Evolutionary conservation across 1,140 invertebrate species (phyloP), one percentile per base, ranked within the genome.

Genomic region (Leptinotarsa texana): DNA sequence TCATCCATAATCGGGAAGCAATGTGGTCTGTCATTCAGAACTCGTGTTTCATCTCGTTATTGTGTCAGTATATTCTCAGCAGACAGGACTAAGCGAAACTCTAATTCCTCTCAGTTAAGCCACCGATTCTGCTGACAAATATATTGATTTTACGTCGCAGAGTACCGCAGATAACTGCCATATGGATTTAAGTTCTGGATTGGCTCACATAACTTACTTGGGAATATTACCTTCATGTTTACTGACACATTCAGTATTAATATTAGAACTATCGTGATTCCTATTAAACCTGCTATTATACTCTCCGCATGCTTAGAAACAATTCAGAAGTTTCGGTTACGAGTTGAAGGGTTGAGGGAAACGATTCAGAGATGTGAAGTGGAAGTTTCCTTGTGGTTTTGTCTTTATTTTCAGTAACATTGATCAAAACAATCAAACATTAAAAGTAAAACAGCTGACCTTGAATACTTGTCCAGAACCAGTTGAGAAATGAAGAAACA

Each of bases 241-340:
- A 66, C 63, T 24, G 63, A 66, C 63, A 24, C 18, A 21, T 33
- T 24, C 27, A 66, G 63, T 22, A 66, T 24, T 66, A 66, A 66
- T 24, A 24, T 66, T 24, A 66, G 22, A 66, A 66, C 63, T 66
- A 66, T 66, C 18, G 5, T 33, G 21, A 66, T 66, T 66, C 21
- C 63, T 22, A 66, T 66, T 66, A 66, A 66, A 66, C 63, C 22
- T 11, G 17, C 63, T 66, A 66, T 66, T 66, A 66, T 66, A 33
- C 22, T 33, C 21, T 33, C 27, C 18, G 8, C 63, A 66, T 57
- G n/a, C 15, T n/a, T n/a, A 57, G 15, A 57, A 57, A 57, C 51
- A 57, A 57, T 57, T 57, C 6, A 17, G 5, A 17, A 42, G 8
- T 42, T 42, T 42, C 6, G 33, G 33, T 42, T 42, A 42, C 8